phyloP scores from a whole-genome alignment of 2,797 vertebrate species.

The Chloroceryle inda region DNA sequence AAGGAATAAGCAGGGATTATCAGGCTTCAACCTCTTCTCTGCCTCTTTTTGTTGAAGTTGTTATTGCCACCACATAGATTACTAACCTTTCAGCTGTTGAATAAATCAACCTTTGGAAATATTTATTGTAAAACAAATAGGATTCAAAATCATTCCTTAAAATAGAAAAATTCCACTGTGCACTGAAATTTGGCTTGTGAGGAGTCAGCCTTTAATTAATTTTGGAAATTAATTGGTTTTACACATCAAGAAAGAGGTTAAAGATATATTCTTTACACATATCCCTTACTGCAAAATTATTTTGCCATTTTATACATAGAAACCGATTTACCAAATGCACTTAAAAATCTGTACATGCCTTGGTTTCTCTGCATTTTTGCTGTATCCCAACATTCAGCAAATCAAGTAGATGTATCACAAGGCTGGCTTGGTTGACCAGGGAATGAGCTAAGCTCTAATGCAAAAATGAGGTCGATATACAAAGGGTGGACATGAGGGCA shows the following conservation, averaged over 20 bases:
- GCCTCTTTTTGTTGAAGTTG: not conserved
- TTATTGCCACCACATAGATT: not conserved
- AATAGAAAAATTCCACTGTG: not conserved
- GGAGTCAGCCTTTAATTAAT: not conserved
- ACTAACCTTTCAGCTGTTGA: not conserved
- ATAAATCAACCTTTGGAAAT: not conserved
- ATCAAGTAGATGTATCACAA: too few species aligned
- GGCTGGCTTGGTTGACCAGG: not conserved
- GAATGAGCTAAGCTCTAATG: not conserved
- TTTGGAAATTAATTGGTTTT: not conserved
- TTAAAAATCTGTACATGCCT: not conserved
- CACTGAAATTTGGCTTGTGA: not conserved
- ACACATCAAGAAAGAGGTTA: not conserved
- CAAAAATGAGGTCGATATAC: not conserved
- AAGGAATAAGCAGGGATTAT: not conserved
- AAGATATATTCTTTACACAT: not conserved
- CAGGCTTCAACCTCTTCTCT: not conserved
- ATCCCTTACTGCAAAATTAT: not conserved
- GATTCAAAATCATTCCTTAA: not conserved
- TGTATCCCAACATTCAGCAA: not conserved
- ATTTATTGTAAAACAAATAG: not conserved
- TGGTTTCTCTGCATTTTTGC: not conserved
- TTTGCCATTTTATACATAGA: not conserved
- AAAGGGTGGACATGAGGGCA: not conserved
- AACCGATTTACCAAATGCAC: not conserved